These are phyloP conservation scores for Pygmarrhopalites habei DNA, from an alignment of 1,140 invertebrate species.

Conservation along the genomic window DNA sequence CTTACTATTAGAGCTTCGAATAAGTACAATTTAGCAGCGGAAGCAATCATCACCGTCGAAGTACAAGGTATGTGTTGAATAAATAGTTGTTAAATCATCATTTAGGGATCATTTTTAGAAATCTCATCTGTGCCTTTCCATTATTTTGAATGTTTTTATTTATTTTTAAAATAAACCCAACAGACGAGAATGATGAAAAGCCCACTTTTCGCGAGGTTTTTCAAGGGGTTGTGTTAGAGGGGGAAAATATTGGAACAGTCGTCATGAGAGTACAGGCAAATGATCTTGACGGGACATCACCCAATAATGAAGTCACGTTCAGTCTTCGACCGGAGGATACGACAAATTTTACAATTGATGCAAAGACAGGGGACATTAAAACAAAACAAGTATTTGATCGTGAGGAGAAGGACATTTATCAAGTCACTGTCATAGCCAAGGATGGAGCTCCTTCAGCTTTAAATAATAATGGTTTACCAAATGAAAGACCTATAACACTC, in stretches of 20 bases:
- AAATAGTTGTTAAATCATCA: no score
- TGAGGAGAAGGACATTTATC: conserved; percentile 68
- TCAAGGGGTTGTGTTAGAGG: conserved; percentile 71
- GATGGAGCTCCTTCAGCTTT: conserved; percentile 79
- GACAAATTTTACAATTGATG: conserved; percentile 69
- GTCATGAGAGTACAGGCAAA: conserved; percentile 80
- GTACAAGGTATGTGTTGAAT: no score
- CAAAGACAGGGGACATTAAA: conserved; percentile 73
- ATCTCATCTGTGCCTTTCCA: no score
- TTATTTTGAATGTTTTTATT: no score
- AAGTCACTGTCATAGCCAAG: conserved; percentile 71
- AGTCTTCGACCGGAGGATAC: conserved; percentile 57
- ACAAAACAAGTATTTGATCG: conserved; percentile 69
- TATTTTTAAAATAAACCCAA: conserved; percentile 65
- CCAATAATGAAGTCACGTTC: conserved; percentile 59
- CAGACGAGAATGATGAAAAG: conserved; percentile 78
- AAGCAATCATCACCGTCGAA: conserved; percentile 66
- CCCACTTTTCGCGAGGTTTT: conserved; percentile 70
- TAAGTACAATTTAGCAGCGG: conserved; percentile 67
- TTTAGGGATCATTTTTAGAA: no score
- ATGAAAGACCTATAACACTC: conserved; percentile 60
- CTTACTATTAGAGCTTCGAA: conserved; percentile 75
- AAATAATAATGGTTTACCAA: conserved; percentile 47
- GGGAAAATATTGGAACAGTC: conserved; percentile 66
- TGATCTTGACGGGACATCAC: conserved; percentile 74